Evolutionary conservation across 2,113 vertebrate species (phyloP).

Genomic region (Mesitornis unicolor): DNA sequence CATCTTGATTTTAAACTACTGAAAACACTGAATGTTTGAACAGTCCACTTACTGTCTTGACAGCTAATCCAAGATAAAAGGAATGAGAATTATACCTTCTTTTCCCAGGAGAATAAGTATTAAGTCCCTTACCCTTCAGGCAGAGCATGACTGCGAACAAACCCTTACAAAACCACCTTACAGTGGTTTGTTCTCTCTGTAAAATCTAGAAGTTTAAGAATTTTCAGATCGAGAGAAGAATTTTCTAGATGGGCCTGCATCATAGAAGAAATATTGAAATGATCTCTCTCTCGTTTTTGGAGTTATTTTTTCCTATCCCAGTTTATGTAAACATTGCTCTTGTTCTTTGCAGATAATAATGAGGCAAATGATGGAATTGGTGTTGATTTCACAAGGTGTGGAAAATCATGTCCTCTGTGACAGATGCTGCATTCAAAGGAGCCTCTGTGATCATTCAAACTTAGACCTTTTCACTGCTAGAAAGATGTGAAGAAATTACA

Average conservation of each 20-base stretch:
- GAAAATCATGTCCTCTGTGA: background rate
- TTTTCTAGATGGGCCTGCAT: background rate
- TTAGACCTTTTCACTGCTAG: background rate
- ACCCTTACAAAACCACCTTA: background rate
- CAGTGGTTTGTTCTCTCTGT: background rate
- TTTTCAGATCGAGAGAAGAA: background rate
- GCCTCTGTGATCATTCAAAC: background rate
- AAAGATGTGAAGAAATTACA: background rate
- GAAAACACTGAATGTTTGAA: background rate
- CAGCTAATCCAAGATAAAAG: background rate
- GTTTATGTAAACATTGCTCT: background rate
- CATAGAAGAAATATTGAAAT: background rate
- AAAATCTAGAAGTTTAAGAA: background rate
- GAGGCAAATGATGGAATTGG: background rate
- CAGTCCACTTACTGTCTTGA: background rate
- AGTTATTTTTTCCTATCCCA: background rate
- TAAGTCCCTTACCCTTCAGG: background rate
- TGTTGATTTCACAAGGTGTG: background rate
- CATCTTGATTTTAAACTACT: background rate
- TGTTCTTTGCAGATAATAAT: background rate
- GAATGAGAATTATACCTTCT: background rate
- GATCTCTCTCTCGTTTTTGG: background rate
- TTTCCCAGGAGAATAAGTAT: background rate
- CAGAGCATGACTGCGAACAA: background rate
- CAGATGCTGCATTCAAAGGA: background rate